phyloP scores from a whole-genome alignment of 1,140 invertebrate genomes.

The Tetramorium parvispinum region DNA sequence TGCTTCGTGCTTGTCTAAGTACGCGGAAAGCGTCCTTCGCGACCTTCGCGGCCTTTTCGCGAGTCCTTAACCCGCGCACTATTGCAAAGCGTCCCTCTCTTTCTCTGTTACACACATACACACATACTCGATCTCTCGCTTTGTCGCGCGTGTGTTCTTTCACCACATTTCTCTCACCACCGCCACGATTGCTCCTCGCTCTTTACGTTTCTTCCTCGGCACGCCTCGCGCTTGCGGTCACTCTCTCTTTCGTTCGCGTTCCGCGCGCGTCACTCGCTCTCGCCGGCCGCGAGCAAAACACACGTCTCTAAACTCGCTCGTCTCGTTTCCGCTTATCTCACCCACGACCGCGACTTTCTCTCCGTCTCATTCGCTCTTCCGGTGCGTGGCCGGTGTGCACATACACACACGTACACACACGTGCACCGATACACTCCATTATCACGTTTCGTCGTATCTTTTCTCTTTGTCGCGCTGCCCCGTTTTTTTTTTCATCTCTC shows the following conservation, averaged over 20 bases:
- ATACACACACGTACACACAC: neutral
- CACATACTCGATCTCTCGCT: neutral
- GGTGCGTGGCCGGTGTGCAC: neutral
- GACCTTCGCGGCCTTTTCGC: slow-evolving; percentile 3
- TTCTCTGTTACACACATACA: neutral
- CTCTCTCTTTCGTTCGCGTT: slow-evolving; percentile 72
- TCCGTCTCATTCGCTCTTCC: slow-evolving; percentile 23
- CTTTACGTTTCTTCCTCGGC: slow-evolving; percentile 48
- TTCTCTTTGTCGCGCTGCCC: neutral
- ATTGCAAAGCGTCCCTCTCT: neutral
- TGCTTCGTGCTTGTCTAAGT: neutral
- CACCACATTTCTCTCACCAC: neutral
- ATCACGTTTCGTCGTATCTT: slow-evolving; percentile 10
- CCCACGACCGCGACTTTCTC: slow-evolving; percentile 25
- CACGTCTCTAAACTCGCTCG: slow-evolving; percentile 49
- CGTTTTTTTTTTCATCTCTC: slow-evolving; percentile 60
- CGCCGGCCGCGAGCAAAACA: slow-evolving; percentile 28
- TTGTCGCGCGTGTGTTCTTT: slow-evolving; percentile 11
- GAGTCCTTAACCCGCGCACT: slow-evolving; percentile 19
- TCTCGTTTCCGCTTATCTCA: slow-evolving; percentile 58
- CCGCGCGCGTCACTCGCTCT: slow-evolving; percentile 67
- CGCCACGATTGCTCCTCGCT: slow-evolving; percentile 10
- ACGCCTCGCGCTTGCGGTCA: slow-evolving; percentile 48
- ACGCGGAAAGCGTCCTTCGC: neutral
- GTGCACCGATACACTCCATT: neutral